Base-by-base conservation (phyloP, 2,113 vertebrate species). In the Glaucomys volans region DNA sequence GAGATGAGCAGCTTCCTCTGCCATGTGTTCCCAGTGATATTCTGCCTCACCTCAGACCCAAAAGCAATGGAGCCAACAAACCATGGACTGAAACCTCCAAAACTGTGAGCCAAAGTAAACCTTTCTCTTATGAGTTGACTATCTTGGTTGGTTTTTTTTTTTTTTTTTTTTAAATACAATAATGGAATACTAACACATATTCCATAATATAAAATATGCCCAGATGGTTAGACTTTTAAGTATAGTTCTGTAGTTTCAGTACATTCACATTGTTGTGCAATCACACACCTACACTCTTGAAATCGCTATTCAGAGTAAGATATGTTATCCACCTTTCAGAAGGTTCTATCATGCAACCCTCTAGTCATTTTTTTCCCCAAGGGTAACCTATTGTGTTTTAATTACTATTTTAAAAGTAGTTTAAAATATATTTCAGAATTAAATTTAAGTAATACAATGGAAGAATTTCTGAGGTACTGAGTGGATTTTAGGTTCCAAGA, bases 251-350 rank as follows among this genome's bases (percentile, higher is more conserved):
- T 82, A 67, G 30, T n/a, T 52, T 62, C 54, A 22, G 24, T 12
- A 54, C 2, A 0, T 11, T 50, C 18, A 16, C 37, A 0, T 2
- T n/a, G 28, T 32, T 52, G 17, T 69, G 4, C 0, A 18, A 6
- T 42, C 75, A 22, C n/a, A 22, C 9, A 18, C 7, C 59, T 95
- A 3, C 64, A 6, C 11, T 66, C 62, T 79, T n/a, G 8, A 67
- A 37, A 66, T 66, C 12, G 50, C 12, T 50, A 9, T 4, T 35
- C 62, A 32, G 17, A 62, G 13, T 5, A 37, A 87, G 14, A 54
- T 22, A 66, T 76, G 44, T 32, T 44, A 28, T 17, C 11, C n/a
- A 22, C 1, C 16, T 18, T 13, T 2, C 20, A 6, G 11, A 59
- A 66, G 47, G 7, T 69, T 86, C 47, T 54, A 12, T 75, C 5